Evolutionary conservation across 2,888 invertebrate genomes (phyloP), one percentile per base, ranked within the genome.

Genomic region (Mesochorus sp.): DNA sequence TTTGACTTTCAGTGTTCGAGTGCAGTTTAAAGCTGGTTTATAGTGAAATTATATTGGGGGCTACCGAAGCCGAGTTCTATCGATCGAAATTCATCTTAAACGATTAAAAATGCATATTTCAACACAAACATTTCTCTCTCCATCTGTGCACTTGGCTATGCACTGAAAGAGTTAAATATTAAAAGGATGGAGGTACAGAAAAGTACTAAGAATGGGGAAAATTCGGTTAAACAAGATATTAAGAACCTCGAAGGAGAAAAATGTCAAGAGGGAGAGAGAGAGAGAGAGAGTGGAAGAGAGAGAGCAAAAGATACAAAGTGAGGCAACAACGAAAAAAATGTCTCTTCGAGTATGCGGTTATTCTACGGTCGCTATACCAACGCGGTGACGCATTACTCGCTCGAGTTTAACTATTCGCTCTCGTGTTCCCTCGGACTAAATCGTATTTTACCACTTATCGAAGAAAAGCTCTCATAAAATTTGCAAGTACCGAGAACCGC

Each of bases 401-500:
- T 47, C 42, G 44, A 28, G 66, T 28, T 14, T 14, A 53, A 28
- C 51, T 61, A 37, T 42, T 49, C 57, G 17, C 70, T 37, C 78
- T 44, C 51, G 24, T 51, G 64, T 68, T 68, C 3, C 55, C 61
- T 26, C 55, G 55, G 17, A 42, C 51, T 28, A 74, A 79, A 79
- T 28, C 64, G 37, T 78, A 70, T 74, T 78, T 78, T 26, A 75
- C 66, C 66, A 75, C 78, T 79, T 79, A 79, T 71, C 71, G 74
- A 70, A 71, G 70, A 79, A 71, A 71, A 75, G 78, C 78, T 75
- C 75, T 79, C 78, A 71, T 71, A 71, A 79, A 79, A 79, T 79
- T 75, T 79, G 78, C 78, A 79, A 79, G 71, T 44, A 66, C 68
- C 71, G 61, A 59, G 70, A 79, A 53, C 75, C 66, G 53, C 53